Evolutionary conservation across 2,888 invertebrate species (phyloP).

Genomic region (Penaeus monodon): DNA sequence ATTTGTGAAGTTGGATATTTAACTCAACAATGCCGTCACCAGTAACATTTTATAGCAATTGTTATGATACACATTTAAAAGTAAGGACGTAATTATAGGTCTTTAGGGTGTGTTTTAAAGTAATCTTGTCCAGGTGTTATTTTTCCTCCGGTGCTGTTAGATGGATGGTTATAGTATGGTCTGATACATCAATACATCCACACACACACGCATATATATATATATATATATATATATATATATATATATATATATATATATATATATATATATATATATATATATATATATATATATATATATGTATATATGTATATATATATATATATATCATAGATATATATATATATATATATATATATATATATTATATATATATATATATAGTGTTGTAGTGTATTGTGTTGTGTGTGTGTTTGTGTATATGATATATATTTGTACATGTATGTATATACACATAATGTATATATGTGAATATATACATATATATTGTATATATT

Average conservation of each 20-base stretch:
- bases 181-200: background rate
- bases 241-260: constrained; percentile 20
- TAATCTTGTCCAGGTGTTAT: background rate
- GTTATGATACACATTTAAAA: constrained; percentile 6
- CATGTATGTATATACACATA: constrained; percentile 21
- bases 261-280: background rate
- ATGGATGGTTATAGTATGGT: background rate
- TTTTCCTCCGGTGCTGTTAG: background rate
- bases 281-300: background rate
- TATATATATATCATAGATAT: background rate
- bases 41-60: constrained; percentile 22
- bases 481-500: constrained; percentile 17
- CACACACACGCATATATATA: background rate
- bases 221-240: background rate
- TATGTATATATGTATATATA: background rate
- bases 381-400: too few species aligned
- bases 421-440: too few species aligned
- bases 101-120: background rate
- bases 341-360: background rate
- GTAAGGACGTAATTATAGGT: background rate
- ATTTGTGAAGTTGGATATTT: constrained; percentile 10
- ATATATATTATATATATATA: background rate
- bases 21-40: constrained; percentile 12
- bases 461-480: constrained; percentile 18
- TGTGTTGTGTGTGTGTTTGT: too few species aligned